These are phyloP conservation scores for Falcunculus frontatus DNA, from an alignment of 2,113 vertebrate genomes.

Conservation along the genomic window DNA sequence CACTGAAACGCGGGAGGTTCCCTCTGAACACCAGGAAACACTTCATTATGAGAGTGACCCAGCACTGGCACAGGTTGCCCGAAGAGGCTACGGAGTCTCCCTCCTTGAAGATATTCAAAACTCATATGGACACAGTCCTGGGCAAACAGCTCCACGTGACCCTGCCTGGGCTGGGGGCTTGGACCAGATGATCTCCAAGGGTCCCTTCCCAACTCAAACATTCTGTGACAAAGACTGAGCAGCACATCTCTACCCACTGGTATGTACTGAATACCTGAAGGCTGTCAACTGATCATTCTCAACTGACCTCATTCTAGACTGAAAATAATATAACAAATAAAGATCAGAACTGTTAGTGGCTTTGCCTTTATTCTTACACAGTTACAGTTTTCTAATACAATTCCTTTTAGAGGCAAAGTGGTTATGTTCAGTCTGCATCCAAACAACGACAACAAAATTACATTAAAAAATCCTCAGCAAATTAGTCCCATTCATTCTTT, in stretches of 20 bases:
- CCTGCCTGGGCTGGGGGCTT: rapidly evolving
- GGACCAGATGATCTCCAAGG: not conserved
- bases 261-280: not conserved
- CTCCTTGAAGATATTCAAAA: not conserved
- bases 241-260: not conserved
- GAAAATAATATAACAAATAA: not conserved
- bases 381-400: not conserved
- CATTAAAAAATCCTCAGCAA: not conserved
- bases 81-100: not conserved
- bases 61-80: not conserved
- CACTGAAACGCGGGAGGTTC: not conserved
- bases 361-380: not conserved
- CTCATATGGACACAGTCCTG: not conserved
- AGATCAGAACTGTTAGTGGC: not conserved
- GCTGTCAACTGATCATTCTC: not conserved
- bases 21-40: not conserved
- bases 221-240: not conserved
- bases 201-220: not conserved
- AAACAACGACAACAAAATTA: not conserved
- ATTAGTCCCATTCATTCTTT: not conserved
- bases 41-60: not conserved
- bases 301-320: not conserved
- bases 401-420: not conserved
- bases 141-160: not conserved
- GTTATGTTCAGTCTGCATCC: not conserved